A percentile compares a stretch with the other conserved stretches of the same genome.
phyloP scores from a whole-genome alignment of 2,888 invertebrate genomes.

The Eugnorisma glareosa region DNA sequence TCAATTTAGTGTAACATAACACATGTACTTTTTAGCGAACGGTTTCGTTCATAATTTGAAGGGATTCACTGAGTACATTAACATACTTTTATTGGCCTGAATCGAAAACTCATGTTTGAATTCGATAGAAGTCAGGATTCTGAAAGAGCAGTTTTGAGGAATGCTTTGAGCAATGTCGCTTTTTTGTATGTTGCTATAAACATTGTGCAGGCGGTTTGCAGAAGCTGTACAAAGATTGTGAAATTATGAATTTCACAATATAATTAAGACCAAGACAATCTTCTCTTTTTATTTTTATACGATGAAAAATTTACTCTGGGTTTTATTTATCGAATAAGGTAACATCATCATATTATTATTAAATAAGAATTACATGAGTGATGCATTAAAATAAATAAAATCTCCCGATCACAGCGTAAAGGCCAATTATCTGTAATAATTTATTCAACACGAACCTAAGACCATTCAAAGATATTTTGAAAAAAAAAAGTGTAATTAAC shows the following conservation, averaged over 20 bases:
- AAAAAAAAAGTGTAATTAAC: not conserved
- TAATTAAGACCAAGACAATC: not conserved
- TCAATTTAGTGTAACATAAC: constrained; percentile 58
- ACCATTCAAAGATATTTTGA: not conserved
- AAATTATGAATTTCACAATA: not conserved
- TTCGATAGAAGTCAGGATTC: not conserved
- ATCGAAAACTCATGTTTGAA: not conserved
- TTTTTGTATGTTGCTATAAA: constrained; percentile 3
- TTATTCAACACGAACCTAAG: not conserved
- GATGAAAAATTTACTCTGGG: not conserved
- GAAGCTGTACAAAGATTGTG: not conserved
- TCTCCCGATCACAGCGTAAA: not conserved
- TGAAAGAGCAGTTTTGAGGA: not conserved
- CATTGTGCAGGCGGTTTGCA: not conserved
- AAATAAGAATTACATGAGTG: not conserved
- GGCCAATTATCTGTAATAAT: not conserved
- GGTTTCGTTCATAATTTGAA: constrained; percentile 53
- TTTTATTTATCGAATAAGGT: not conserved
- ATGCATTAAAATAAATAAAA: not conserved
- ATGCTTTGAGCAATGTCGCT: not conserved
- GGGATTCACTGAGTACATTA: constrained; percentile 28
- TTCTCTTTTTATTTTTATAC: not conserved
- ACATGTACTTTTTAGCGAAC: constrained; percentile 53
- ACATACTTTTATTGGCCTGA: constrained; percentile 6
- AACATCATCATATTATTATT: not conserved